phyloP scores from a whole-genome alignment of 2,888 invertebrate genomes.

The Trilocha varians region DNA sequence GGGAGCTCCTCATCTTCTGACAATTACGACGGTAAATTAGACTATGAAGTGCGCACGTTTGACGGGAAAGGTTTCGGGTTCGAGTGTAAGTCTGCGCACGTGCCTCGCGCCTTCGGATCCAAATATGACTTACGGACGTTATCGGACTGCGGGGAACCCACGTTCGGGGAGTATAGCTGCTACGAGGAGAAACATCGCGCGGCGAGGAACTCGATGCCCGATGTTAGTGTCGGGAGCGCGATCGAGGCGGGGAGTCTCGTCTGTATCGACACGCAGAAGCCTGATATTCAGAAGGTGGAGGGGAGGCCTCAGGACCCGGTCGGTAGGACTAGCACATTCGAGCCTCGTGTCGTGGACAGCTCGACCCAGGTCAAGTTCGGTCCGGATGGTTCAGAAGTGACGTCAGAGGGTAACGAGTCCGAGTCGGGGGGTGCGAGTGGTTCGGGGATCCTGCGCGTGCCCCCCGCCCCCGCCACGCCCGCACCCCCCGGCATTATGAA shows the following conservation, averaged over 20 bases:
- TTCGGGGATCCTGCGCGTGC: slow-evolving; percentile 64
- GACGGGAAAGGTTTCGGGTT: slow-evolving; percentile 71
- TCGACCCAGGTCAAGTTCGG: slow-evolving; percentile 69
- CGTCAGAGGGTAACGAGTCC: slow-evolving; percentile 53
- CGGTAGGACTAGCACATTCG: slow-evolving; percentile 64
- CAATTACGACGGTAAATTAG: slow-evolving; percentile 73
- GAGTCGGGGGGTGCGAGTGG: slow-evolving; percentile 56
- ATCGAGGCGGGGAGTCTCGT: slow-evolving; percentile 75
- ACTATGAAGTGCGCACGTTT: slow-evolving; percentile 67
- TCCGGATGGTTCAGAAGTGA: slow-evolving; percentile 54
- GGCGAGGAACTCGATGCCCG: slow-evolving; percentile 74
- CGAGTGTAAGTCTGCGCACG: slow-evolving; percentile 72
- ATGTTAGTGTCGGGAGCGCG: slow-evolving; percentile 73
- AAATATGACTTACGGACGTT: slow-evolving; percentile 67
- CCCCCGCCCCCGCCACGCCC: slow-evolving; percentile 59
- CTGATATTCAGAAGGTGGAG: slow-evolving; percentile 65
- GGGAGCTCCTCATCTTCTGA: slow-evolving; percentile 80
- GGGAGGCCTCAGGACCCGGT: slow-evolving; percentile 43
- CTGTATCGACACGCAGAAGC: slow-evolving; percentile 67
- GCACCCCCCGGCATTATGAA: slow-evolving; percentile 85
- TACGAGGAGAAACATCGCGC: slow-evolving; percentile 75
- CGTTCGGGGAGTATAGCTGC: slow-evolving; percentile 78
- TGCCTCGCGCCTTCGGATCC: slow-evolving; percentile 57
- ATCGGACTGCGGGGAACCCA: slow-evolving; percentile 68
- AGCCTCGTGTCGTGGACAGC: slow-evolving; percentile 66